Base-by-base conservation (phyloP, 2,888 invertebrate species). In the Drosophila picticornis region DNA sequence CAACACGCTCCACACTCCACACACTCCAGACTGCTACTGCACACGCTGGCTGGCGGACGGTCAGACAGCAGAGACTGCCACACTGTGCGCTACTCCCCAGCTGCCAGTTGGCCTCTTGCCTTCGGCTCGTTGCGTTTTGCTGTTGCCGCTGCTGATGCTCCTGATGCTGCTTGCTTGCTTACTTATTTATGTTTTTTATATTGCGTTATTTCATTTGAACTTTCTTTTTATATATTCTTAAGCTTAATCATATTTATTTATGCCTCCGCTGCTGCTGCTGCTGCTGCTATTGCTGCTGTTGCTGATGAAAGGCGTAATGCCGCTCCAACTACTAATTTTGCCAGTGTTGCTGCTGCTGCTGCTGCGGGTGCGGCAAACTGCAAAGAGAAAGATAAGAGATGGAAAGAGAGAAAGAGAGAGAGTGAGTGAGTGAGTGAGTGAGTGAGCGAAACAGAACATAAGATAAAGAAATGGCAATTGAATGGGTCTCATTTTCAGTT, bases 211-310 rank as follows among this genome's bases (percentile, higher is more conserved):
- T 86, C 86, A 86, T 86, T 86, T 86, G 86, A 84, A 86, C 86
- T 87, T 80, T 74, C 81, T 80, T 80, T 75, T 88, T 86, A 86
- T 88, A 83, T 86, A 85, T 86, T 86, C 85, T 88, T 86, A 81
- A 85, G 85, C 88, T 86, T 88, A 85, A 86, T 86, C 85, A 86
- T 88, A 86, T 86, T 88, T 86, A 86, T 86, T 88, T 86, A 85
- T 85, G 88, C 77, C 83, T 63, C 64, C 73, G 67, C 76, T 68
- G 72, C 61, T 74, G 60, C 65, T 67, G 72, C 66, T 74, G 61
- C 53, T 74, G 48, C 59, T 65, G 57, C 57, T 72, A 52, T 51
- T 70, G 59, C 68, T 63, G 61, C 62, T 62, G 52, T 16, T 52
- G 38, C 36, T 59, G 62, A 52, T 59, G 52, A 34, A 27, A 34